Percentiles rank a stretch among this genome's conserved stretches.
phyloP scores from a whole-genome alignment of 2,113 vertebrate genomes.

The Falco punctatus region DNA sequence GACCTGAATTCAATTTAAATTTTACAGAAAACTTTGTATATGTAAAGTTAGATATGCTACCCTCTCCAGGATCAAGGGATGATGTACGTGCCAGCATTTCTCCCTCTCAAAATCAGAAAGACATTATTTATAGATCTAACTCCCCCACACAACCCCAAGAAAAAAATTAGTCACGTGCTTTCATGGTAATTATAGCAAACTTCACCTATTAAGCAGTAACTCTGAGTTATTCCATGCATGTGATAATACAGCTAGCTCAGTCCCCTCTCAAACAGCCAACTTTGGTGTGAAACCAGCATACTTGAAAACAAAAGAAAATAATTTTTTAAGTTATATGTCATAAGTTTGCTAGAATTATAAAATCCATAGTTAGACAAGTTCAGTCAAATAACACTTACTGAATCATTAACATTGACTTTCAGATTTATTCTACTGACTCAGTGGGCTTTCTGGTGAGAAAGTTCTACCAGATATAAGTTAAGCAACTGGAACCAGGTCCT shows the following conservation, averaged over 20 bases:
- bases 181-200: constrained; percentile 3
- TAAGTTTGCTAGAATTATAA: not conserved
- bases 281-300: not conserved
- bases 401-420: constrained; percentile 34
- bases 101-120: constrained; percentile 21
- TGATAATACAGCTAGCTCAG: not conserved
- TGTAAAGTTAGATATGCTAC: not conserved
- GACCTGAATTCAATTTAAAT: not conserved
- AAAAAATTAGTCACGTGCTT: constrained; percentile 26
- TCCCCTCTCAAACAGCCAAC: not conserved
- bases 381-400: not conserved
- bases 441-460: not conserved
- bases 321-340: not conserved
- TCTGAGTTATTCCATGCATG: not conserved
- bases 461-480: not conserved
- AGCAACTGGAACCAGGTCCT: not conserved
- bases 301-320: not conserved
- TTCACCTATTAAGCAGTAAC: not conserved
- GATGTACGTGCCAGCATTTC: not conserved
- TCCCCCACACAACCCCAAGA: not conserved
- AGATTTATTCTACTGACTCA: constrained; percentile 40
- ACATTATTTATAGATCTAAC: constrained; percentile 41
- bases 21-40: not conserved
- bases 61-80: not conserved
- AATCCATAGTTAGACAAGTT: not conserved